phyloP scores from a whole-genome alignment of 2,113 vertebrate species.

The Sebastes fasciatus region DNA sequence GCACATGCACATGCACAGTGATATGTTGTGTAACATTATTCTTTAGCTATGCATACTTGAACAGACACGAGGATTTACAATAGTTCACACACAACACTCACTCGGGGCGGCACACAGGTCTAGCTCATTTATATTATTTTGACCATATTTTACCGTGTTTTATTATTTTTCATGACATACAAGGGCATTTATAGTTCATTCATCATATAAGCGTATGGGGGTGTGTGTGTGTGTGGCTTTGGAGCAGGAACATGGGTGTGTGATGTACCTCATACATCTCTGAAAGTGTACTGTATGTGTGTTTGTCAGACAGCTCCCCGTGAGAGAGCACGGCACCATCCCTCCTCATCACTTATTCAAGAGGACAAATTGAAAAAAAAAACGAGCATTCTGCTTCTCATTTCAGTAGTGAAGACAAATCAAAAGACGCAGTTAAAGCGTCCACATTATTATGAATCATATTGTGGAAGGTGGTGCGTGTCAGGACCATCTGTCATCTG shows the following conservation, averaged over 20 bases:
- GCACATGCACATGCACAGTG: constrained; percentile 17
- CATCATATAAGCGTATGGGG: constrained; percentile 1
- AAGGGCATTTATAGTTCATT: constrained; percentile 45
- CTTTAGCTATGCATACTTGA: constrained; percentile 6
- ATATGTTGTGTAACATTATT: constrained; percentile 23
- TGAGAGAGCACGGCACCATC: neutral
- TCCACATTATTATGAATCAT: neutral
- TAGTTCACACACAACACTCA: constrained; percentile 20
- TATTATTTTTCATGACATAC: constrained; percentile 49
- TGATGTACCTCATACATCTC: neutral
- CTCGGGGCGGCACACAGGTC: neutral
- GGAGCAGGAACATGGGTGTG: neutral
- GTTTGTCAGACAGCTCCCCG: neutral
- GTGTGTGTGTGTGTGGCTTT: constrained; percentile 13
- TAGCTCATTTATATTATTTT: constrained; percentile 43
- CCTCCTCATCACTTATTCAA: constrained; percentile 42
- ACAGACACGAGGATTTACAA: constrained; percentile 25
- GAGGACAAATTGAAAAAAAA: constrained; percentile 28
- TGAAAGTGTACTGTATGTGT: neutral
- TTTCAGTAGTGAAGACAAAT: constrained; percentile 13
- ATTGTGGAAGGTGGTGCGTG: neutral
- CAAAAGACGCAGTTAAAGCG: neutral
- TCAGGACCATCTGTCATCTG: neutral
- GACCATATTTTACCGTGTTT: constrained; percentile 43
- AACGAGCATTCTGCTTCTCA: neutral